A percentile compares a stretch with the other conserved stretches of the same genome.
These are phyloP conservation scores for Salvelinus namaycush DNA, from an alignment of 2,113 vertebrate genomes.

Conservation along the genomic window DNA sequence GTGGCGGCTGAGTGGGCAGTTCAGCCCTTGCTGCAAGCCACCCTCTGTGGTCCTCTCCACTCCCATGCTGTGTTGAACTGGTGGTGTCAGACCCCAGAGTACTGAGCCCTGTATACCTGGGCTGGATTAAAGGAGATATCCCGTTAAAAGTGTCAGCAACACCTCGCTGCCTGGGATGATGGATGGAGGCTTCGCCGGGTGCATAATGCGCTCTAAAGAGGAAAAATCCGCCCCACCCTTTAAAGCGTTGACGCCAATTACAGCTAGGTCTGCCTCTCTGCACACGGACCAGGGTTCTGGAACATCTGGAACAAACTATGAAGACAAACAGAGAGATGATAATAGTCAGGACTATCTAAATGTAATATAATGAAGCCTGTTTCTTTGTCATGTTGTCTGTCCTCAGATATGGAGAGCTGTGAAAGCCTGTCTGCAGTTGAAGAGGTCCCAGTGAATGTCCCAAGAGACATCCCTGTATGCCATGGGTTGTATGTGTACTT, in stretches of 20 bases:
- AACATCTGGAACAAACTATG: background rate
- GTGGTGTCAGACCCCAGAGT: conserved; percentile 7
- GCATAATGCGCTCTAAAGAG: conserved; percentile 37
- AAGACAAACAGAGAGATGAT: no score
- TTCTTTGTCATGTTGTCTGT: no score
- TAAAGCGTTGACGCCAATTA: conserved; percentile 5
- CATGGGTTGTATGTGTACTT: no score
- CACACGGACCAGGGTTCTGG: background rate
- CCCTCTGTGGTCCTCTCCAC: conserved; percentile 83
- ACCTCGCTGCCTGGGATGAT: conserved; percentile 27
- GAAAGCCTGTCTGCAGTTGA: no score
- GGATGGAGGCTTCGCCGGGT: conserved; percentile 2
- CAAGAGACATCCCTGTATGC: no score
- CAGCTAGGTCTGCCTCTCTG: background rate
- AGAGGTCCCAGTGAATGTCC: no score
- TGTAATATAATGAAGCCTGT: no score
- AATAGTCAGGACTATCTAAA: no score
- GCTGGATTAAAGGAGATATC: conserved; percentile 32
- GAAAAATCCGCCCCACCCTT: conserved; percentile 14
- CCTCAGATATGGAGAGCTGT: no score
- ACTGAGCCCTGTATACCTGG: conserved; percentile 19
- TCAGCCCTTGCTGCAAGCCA: conserved; percentile 90
- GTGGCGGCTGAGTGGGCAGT: conserved; percentile 75
- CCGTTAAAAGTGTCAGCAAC: conserved; percentile 25
- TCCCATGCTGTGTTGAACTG: background rate